phyloP scores from a whole-genome alignment of 2,113 vertebrate species.

The Pedetes capensis region DNA sequence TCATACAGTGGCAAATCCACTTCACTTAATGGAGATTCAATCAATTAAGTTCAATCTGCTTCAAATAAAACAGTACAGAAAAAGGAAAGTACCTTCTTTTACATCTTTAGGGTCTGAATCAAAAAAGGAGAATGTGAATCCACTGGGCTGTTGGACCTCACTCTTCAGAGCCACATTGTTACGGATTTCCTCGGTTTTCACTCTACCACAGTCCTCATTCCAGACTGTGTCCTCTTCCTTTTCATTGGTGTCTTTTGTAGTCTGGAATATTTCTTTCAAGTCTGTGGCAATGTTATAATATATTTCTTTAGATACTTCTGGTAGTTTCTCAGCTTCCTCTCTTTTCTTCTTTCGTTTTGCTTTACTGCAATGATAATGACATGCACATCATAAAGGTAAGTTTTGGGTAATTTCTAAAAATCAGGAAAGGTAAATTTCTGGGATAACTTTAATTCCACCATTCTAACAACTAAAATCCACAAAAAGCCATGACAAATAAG shows the following conservation, averaged over 20 bases:
- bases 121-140: constrained; percentile 95
- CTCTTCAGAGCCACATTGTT: neutral
- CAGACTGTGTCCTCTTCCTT: constrained; percentile 49
- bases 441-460: neutral
- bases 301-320: constrained; percentile 91
- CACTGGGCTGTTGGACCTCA: neutral
- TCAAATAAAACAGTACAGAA: neutral
- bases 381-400: neutral
- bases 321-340: constrained; percentile 87
- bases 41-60: neutral
- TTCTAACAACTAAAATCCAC: neutral
- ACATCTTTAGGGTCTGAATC: constrained; percentile 62
- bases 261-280: constrained; percentile 89
- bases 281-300: constrained; percentile 88
- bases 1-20: neutral
- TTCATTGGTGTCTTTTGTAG: constrained; percentile 65
- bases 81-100: constrained; percentile 81
- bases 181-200: neutral
- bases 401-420: neutral
- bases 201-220: constrained; percentile 51
- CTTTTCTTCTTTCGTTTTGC: constrained; percentile 87
- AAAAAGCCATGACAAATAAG: constrained; percentile 7
- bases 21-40: neutral
- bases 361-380: constrained; percentile 81
- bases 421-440: neutral